Evolutionary conservation across 92 coral and sea anemone genomes (phyloP).

Genomic region (Umimayanthus chanpuru): DNA sequence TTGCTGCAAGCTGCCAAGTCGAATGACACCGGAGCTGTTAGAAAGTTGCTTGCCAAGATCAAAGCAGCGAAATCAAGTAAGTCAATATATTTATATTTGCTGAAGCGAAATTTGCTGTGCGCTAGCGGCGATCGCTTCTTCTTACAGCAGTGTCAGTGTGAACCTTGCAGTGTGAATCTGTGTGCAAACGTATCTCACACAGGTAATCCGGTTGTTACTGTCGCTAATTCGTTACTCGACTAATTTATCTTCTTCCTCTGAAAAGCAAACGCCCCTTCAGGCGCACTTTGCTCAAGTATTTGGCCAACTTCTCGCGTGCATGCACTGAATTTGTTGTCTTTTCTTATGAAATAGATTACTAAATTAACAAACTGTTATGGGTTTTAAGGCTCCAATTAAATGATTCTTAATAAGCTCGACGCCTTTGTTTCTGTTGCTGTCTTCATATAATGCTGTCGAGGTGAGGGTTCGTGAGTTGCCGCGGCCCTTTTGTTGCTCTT

Average conservation of each 20-base stretch:
- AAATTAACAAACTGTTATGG: conserved; percentile 27
- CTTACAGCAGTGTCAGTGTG: not conserved
- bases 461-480: not conserved
- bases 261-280: not conserved
- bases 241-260: not conserved
- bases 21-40: conserved; percentile 80
- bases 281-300: not conserved
- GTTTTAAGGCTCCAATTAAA: conserved; percentile 22
- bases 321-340: conserved; percentile 15
- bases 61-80: conserved; percentile 89
- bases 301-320: conserved; percentile 19
- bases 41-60: conserved; percentile 80
- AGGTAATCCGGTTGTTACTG: not conserved
- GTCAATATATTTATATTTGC: conserved; percentile 28
- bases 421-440: not conserved
- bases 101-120: not conserved
- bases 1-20: conserved; percentile 86
- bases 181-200: not conserved
- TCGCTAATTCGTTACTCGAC: not conserved
- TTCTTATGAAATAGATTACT: conserved; percentile 17
- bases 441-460: not conserved
- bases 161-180: not conserved
- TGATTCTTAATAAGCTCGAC: not conserved
- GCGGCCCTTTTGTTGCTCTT: not conserved
- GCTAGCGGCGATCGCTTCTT: not conserved